phyloP scores from a whole-genome alignment of 92 coral and sea anemone genomes.

The Palythoa grandiflora region DNA sequence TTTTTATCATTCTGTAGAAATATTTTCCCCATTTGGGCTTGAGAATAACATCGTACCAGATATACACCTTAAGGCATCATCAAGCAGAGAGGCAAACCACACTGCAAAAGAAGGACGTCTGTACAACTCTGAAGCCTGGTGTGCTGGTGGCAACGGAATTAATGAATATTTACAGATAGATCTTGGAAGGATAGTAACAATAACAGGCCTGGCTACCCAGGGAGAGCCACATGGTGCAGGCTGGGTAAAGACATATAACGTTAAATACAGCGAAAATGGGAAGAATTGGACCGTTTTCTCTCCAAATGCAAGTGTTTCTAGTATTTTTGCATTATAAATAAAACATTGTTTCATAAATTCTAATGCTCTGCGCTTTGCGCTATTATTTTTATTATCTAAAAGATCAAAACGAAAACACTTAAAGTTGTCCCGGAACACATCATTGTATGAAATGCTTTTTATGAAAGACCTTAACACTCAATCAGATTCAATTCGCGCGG shows the following conservation, averaged over 20 bases:
- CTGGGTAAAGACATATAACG: neutral
- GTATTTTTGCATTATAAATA: no score
- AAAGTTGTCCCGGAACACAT: no score
- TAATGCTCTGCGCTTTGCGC: no score
- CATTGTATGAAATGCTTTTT: no score
- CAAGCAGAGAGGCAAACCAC: slow-evolving; percentile 6
- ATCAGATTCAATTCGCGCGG: no score
- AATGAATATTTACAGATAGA: slow-evolving; percentile 24
- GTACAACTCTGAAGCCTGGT: slow-evolving; percentile 19
- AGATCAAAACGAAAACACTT: no score
- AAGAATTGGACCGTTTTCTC: neutral
- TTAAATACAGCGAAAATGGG: slow-evolving; percentile 7
- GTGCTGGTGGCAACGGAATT: slow-evolving; percentile 3
- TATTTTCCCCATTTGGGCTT: slow-evolving; percentile 10
- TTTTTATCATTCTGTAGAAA: neutral
- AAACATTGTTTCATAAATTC: no score
- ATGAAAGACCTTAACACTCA: no score
- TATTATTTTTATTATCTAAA: no score
- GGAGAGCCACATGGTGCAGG: neutral
- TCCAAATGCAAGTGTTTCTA: neutral
- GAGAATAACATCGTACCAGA: neutral
- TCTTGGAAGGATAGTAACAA: neutral
- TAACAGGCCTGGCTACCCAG: slow-evolving; percentile 31
- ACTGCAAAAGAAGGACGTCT: slow-evolving; percentile 16
- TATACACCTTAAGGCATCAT: neutral